phyloP scores from a whole-genome alignment of 2,888 invertebrate species.

The Thymelicus lineola region DNA sequence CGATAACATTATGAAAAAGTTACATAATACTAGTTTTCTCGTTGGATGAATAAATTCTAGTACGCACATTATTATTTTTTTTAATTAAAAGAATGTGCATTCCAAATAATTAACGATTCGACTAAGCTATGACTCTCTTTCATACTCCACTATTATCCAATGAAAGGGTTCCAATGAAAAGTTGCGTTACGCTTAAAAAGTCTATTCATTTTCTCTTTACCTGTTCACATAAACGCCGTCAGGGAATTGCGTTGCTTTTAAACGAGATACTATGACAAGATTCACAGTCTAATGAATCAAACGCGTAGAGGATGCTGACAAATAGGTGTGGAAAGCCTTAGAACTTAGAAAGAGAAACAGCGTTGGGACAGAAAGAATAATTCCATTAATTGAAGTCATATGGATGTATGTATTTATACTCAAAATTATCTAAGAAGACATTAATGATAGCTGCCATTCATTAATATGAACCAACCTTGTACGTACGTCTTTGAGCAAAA shows the following conservation, averaged over 20 bases:
- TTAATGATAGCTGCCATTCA: too few relatives aligned
- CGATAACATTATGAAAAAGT: too few relatives aligned
- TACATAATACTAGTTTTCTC: too few relatives aligned
- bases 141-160: neutral
- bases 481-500: too few relatives aligned
- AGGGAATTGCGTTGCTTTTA: neutral
- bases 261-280: neutral
- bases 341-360: neutral
- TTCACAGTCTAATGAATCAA: slow-evolving; percentile 7
- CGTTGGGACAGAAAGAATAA: neutral
- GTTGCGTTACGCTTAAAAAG: slow-evolving; percentile 4
- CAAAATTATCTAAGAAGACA: too few relatives aligned
- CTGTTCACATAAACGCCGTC: neutral
- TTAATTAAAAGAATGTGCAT: too few relatives aligned
- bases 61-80: too few relatives aligned
- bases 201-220: slow-evolving; percentile 4
- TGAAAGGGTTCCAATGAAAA: neutral
- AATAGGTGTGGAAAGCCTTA: neutral
- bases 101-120: too few relatives aligned
- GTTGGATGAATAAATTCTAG: too few relatives aligned
- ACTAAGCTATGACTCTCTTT: neutral
- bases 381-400: neutral
- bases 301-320: neutral
- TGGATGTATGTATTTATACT: neutral
- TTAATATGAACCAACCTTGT: too few relatives aligned